Evolutionary conservation across 2,888 invertebrate species (phyloP), one percentile per base, ranked within the genome.

Genomic region (Nomada hirtipes): DNA sequence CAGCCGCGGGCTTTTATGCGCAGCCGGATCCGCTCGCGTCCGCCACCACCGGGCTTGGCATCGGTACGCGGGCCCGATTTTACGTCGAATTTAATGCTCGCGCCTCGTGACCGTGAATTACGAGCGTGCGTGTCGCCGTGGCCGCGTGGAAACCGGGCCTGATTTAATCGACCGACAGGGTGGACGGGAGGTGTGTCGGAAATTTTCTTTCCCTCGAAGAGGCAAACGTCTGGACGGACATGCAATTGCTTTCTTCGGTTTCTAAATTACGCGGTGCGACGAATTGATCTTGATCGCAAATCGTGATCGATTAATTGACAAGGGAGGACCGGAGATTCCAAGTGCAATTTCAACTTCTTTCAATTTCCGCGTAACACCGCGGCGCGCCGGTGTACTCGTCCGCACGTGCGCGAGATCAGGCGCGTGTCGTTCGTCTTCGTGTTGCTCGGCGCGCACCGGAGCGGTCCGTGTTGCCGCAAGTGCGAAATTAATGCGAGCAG

Each of bases 1-100:
- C 87, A 84, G 88, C 86, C 88, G 85, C 87, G 86, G 86, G 89
- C 90, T 90, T 90, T 90, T 88, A 88, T 86, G 88, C 87, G 86
- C 88, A 85, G 81, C 87, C 86, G 87, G 88, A 90, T 88, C 82
- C 68, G 82, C 84, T 81, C 81, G 71, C 71, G 57, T 53, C 29
- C 52, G 20, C 67, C 57, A 20, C 74, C 76, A 50, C 63, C 70
- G 44, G 29, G 65, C 65, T 77, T 79, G 76, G 75, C 64, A 83
- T 82, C 73, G 76, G 79, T 60, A 63, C 71, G 69, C 55, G 15
- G 68, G 69, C 59, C 82, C 77, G 65, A 83, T 85, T 76, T 79
- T 73, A 63, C 75, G 71, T 83, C 74, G 47, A 86, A 81, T 71
- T 80, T 79, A 76, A 79, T 76, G 29, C 75, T 59, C 47, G 44